Evolutionary conservation across 2,113 vertebrate genomes (phyloP), one percentile per base, ranked within the genome.

Genomic region (Sterna hirundo): DNA sequence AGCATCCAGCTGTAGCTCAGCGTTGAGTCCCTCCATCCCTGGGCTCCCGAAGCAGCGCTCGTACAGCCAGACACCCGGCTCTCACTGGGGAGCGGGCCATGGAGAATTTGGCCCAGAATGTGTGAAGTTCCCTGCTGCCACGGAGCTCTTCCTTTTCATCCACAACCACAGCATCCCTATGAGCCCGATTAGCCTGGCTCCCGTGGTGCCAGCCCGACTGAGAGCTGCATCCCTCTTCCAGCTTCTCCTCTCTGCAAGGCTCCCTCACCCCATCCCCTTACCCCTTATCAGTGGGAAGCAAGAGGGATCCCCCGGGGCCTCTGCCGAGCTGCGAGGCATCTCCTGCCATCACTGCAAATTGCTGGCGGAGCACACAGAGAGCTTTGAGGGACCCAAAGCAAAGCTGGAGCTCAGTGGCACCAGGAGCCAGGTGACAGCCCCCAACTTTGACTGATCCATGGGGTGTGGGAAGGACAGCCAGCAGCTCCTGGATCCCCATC

Each of bases 371-470:
- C 13, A 36, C 55, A 11, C 7, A 7, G 69, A 47, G 49, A 65
- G 30, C 36, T 80, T 9, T 25, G 47, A 54, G 65, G 29, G 9
- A 54, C 62, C 15, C 25, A 22, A 25, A 62, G 74, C 72, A 62
- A 34, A 74, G 72, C 55, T 78, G 60, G 42, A 27, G 13, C 22
- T 75, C 2, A 1, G 51, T 40, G 61, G 60, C 32, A 64, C 27
- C 0, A 0, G 26, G 13, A 76, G 8, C 11, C 22, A 18, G 54
- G 17, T 47, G 82, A 22, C 8, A 72, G 22, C 2, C 2, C 64
- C 4, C 8, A 38, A 0, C 3, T 27, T 32, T 26, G 22, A 44
- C 38, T n/a, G 49, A 38, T 23, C 30, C 18, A 11, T 0, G 0
- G 19, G 44, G 9, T 27, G 38, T 85, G 55, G 80, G 68, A 29